Evolutionary conservation across 1,140 invertebrate genomes (phyloP).

Genomic region (Apolygus lucorum): DNA sequence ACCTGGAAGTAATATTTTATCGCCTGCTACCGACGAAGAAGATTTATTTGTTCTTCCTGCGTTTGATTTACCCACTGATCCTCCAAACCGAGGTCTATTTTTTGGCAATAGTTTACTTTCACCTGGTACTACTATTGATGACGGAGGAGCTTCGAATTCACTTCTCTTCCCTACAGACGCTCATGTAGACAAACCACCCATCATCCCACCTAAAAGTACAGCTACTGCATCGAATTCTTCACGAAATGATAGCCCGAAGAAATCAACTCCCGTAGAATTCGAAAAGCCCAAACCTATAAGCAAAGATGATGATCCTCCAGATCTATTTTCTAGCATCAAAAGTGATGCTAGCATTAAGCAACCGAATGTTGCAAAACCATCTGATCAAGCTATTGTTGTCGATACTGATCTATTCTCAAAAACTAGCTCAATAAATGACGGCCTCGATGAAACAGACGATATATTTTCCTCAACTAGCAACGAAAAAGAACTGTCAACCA

Average conservation of each 20-base stretch:
- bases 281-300: too few species aligned
- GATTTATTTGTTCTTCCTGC: slow-evolving; percentile 26
- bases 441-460: not conserved
- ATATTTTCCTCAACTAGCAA: not conserved
- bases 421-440: not conserved
- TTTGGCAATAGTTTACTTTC: slow-evolving; percentile 14
- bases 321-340: not conserved
- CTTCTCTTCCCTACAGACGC: too few species aligned
- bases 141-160: not conserved
- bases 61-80: not conserved
- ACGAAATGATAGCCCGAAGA: not conserved
- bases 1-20: slow-evolving; percentile 9
- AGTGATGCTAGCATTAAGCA: not conserved
- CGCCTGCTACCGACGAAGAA: slow-evolving; percentile 26
- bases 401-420: not conserved
- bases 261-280: too few species aligned
- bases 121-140: slow-evolving; percentile 19
- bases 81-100: slow-evolving; percentile 9
- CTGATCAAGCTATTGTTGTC: not conserved
- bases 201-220: too few species aligned
- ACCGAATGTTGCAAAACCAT: not conserved
- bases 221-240: too few species aligned
- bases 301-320: not conserved
- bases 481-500: not conserved
- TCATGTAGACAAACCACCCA: too few species aligned